Conservation (phyloP, 1,140 invertebrate genomes). For the Dinoponera quadriceps region DNA sequence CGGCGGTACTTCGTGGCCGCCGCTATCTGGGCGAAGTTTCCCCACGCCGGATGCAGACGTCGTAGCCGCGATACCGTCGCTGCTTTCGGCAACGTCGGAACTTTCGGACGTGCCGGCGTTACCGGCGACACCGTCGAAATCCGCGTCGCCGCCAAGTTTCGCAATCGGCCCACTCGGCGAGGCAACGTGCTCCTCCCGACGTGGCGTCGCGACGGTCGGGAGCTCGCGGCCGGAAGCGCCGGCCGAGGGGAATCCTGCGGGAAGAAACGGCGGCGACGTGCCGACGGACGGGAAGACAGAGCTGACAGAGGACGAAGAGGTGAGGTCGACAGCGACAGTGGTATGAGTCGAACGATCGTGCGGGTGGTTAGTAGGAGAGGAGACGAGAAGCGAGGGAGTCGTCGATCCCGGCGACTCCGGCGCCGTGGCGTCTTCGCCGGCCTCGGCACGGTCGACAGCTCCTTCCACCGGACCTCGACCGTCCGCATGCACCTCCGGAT, state of each 20-base stretch:
- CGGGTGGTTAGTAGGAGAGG: constrained; percentile 59
- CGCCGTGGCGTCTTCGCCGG: not conserved
- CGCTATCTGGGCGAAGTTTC: constrained; percentile 12
- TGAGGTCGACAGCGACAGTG: constrained; percentile 48
- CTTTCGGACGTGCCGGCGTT: constrained; percentile 38
- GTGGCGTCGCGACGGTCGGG: not conserved
- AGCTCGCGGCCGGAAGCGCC: constrained; percentile 4
- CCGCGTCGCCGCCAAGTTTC: not conserved
- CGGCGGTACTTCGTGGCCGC: constrained; percentile 2
- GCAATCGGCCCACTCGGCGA: not conserved
- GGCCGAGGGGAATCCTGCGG: not conserved
- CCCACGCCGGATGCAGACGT: constrained; percentile 7
- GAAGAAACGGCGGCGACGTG: not conserved
- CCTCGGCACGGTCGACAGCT: not conserved
- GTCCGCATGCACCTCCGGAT: constrained; percentile 56
- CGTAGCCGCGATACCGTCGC: not conserved
- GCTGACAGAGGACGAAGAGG: constrained; percentile 48
- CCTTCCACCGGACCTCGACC: constrained; percentile 15
- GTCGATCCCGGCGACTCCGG: constrained; percentile 35
- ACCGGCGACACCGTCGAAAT: constrained; percentile 21
- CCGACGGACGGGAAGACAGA: not conserved
- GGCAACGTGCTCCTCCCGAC: not conserved
- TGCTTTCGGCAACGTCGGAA: constrained; percentile 29
- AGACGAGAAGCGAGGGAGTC: constrained; percentile 42
- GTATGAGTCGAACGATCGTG: constrained; percentile 50